phyloP scores from a whole-genome alignment of 2,113 vertebrate genomes.

The Oceanodroma tethys region DNA sequence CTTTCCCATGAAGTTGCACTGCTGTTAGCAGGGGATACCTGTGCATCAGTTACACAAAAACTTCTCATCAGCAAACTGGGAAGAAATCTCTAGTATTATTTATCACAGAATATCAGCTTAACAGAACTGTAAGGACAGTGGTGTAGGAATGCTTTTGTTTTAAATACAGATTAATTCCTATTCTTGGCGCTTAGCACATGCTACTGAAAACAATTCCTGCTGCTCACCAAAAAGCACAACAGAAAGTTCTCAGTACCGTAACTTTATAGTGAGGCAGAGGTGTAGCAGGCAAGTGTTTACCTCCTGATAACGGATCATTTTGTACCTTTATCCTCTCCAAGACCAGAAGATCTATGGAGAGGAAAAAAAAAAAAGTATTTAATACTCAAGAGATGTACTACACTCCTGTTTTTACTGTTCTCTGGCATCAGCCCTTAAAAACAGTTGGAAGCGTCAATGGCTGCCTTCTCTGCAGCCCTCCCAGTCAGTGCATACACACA shows the following conservation, averaged over 20 bases:
- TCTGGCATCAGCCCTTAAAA: not conserved
- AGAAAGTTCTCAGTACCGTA: not conserved
- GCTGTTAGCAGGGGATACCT: not conserved
- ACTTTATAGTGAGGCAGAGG: not conserved
- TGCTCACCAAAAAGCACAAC: not conserved
- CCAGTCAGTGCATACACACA: not conserved
- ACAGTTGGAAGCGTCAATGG: not conserved
- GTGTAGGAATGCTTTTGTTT: not conserved
- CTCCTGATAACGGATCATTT: not conserved
- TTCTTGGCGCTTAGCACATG: not conserved
- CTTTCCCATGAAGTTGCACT: accelerated
- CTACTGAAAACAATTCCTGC: not conserved
- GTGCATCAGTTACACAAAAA: not conserved
- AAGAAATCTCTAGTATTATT: not conserved
- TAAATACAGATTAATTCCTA: not conserved
- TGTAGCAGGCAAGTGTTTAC: not conserved
- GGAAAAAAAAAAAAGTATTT: not conserved
- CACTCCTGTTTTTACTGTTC: not conserved
- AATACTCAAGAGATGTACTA: not conserved
- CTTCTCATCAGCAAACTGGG: not conserved
- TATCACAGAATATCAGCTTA: not conserved
- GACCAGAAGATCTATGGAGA: not conserved
- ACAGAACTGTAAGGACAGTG: not conserved
- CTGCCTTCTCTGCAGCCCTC: not conserved
- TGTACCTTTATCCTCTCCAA: not conserved